Conservation (phyloP, 2,797 vertebrate species). For the Etheostoma nigrum region DNA sequence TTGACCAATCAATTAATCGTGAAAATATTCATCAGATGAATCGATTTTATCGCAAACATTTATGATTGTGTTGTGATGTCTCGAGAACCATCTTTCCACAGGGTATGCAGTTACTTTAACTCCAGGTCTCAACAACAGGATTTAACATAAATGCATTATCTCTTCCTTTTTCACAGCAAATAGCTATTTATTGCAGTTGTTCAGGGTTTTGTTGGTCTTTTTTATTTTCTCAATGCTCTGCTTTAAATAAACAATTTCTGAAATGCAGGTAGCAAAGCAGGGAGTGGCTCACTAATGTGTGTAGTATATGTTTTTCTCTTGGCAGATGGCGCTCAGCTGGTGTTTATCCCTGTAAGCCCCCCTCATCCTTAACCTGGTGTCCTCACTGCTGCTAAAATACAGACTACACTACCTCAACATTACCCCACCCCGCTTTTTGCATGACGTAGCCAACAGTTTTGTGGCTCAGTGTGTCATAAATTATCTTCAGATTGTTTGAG, state of each 20-base stretch:
- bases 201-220: background rate
- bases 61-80: background rate
- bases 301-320: conserved; percentile 14
- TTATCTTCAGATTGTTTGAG: conserved; percentile 51
- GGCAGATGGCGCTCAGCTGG: conserved; percentile 64
- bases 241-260: conserved; percentile 20
- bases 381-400: conserved; percentile 24
- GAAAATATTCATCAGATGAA: background rate
- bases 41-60: background rate
- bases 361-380: conserved; percentile 23
- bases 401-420: conserved; percentile 3
- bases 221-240: background rate
- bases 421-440: background rate
- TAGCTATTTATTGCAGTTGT: background rate
- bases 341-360: conserved; percentile 41
- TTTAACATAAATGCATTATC: background rate
- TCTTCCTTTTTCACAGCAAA: background rate
- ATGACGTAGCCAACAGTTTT: conserved; percentile 17
- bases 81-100: background rate
- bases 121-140: background rate
- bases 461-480: conserved; percentile 67
- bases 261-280: conserved; percentile 19
- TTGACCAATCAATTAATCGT: too few relatives aligned
- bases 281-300: conserved; percentile 42
- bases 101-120: background rate